A percentile compares a stretch with the other conserved stretches of the same genome.
Conservation (phyloP, 2,797 vertebrate species). For the Adrianichthys oophorus region DNA sequence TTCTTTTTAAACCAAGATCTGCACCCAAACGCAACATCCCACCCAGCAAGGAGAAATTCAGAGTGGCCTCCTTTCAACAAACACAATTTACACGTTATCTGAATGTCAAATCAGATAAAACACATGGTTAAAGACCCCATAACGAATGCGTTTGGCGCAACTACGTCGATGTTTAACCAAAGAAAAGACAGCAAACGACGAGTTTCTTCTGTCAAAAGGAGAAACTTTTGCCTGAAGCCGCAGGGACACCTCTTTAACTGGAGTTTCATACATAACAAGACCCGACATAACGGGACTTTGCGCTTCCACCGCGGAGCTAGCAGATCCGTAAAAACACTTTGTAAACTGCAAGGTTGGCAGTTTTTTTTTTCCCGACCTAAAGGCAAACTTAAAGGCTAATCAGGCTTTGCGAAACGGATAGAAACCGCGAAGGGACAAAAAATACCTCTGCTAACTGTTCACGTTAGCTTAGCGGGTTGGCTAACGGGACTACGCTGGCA, state of each 20-base stretch:
- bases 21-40: too few species aligned
- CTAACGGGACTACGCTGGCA: constrained; percentile 56
- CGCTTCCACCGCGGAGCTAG: not conserved
- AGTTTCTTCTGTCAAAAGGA: too few species aligned
- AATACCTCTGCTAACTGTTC: constrained; percentile 5
- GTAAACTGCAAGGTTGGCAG: not conserved
- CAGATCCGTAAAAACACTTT: not conserved
- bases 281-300: constrained; percentile 53
- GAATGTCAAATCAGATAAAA: too few species aligned
- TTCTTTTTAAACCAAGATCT: too few species aligned
- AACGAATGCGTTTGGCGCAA: too few species aligned
- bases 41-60: too few species aligned
- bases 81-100: too few species aligned
- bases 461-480: constrained; percentile 6
- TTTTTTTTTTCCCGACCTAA: not conserved
- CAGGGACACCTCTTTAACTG: too few species aligned
- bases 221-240: not conserved
- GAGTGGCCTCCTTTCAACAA: too few species aligned
- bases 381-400: not conserved
- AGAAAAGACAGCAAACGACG: too few species aligned
- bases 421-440: not conserved
- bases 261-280: constrained; percentile 10
- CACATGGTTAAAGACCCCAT: too few species aligned
- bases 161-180: too few species aligned
- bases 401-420: rapidly evolving